Percentiles rank a stretch among this genome's conserved stretches.
phyloP scores from a whole-genome alignment of 2,888 invertebrate genomes.

The Sphaerolaimus hirsutus region DNA sequence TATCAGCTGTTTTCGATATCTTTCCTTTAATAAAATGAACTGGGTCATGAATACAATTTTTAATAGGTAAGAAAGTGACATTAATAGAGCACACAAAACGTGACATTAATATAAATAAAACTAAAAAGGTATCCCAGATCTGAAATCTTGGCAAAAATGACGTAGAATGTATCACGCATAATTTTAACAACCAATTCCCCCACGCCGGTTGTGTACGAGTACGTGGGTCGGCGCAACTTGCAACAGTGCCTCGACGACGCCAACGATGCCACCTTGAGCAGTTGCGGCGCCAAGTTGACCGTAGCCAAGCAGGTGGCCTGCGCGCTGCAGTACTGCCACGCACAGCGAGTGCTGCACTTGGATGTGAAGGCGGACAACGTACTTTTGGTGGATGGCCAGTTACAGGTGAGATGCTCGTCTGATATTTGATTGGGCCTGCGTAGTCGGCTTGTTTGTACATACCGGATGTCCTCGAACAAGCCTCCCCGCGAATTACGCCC shows the following conservation, averaged over 20 bases:
- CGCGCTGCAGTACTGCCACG: constrained; percentile 5
- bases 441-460: background rate
- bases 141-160: no score
- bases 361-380: constrained; percentile 6
- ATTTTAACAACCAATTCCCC: no score
- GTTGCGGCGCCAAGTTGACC: background rate
- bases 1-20: no score
- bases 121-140: no score
- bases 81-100: no score
- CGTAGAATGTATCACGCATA: no score
- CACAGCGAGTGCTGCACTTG: constrained; percentile 3
- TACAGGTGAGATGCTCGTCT: background rate
- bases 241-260: constrained; percentile 3
- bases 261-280: no score
- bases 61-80: no score
- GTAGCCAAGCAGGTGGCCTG: background rate
- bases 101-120: no score
- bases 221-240: constrained; percentile 5
- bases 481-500: background rate
- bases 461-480: no score
- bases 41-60: no score
- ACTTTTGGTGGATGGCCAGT: background rate
- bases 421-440: background rate
- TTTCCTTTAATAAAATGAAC: no score
- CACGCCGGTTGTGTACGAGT: constrained; percentile 6